These are phyloP conservation scores for Saxidomus purpurata DNA, from an alignment of 1,140 invertebrate genomes.

Conservation along the genomic window DNA sequence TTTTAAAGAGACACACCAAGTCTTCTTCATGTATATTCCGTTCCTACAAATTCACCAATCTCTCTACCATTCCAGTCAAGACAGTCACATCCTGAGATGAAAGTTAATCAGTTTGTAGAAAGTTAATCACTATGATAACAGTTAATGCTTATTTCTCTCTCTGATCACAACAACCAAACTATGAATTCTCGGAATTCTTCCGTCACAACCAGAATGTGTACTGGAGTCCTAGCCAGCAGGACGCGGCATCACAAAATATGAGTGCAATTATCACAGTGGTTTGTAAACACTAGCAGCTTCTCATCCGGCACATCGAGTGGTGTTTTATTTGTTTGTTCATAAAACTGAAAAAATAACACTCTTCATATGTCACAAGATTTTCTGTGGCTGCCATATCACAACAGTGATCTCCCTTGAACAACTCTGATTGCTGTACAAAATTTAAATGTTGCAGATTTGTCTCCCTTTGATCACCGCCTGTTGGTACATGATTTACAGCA, in stretches of 20 bases:
- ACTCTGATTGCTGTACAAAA: background rate
- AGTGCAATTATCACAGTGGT: background rate
- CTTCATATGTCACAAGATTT: background rate
- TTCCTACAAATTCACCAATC: too few relatives aligned
- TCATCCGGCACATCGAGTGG: background rate
- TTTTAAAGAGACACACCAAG: background rate
- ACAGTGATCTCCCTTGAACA: background rate
- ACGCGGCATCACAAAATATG: background rate
- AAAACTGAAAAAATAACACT: background rate
- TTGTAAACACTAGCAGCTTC: background rate
- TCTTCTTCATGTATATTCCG: background rate
- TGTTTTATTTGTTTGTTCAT: background rate
- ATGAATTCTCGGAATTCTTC: background rate
- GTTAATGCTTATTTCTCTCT: too few relatives aligned
- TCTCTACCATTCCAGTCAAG: too few relatives aligned
- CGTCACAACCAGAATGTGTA: background rate
- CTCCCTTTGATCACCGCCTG: slow-evolving; percentile 53
- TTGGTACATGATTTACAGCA: slow-evolving; percentile 79
- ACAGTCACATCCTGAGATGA: too few relatives aligned
- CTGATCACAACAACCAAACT: background rate
- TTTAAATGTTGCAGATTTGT: background rate
- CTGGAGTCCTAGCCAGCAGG: background rate
- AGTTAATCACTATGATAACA: too few relatives aligned
- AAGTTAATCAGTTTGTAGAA: too few relatives aligned
- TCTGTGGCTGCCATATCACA: background rate